Conservation (phyloP, 2,113 vertebrate genomes). For the Menidia beryllina region DNA sequence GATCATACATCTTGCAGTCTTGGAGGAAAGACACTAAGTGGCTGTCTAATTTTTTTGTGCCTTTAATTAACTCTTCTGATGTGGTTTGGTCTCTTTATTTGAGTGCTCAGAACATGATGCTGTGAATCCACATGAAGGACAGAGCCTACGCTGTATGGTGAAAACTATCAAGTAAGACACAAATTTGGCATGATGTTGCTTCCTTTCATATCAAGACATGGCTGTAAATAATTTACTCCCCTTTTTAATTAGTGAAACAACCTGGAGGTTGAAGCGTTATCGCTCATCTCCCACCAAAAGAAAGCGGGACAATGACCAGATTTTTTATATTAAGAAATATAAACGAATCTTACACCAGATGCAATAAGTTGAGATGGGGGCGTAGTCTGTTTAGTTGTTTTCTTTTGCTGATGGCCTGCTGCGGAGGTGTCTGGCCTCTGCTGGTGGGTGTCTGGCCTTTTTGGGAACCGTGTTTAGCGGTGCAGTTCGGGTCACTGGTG, state of each 20-base stretch:
- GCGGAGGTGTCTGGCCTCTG: too few species aligned
- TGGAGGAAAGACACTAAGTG: conserved; percentile 51
- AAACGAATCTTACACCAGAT: too few species aligned
- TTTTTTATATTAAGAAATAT: too few species aligned
- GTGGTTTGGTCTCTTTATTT: conserved; percentile 68
- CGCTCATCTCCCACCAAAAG: too few species aligned
- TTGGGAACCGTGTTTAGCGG: too few species aligned
- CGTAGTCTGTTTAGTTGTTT: too few species aligned
- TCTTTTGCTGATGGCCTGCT: too few species aligned
- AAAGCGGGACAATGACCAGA: too few species aligned
- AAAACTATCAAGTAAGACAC: conserved; percentile 61
- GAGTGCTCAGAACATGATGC: conserved; percentile 45
- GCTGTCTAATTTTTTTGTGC: conserved; percentile 33
- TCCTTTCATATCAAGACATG: conserved; percentile 21
- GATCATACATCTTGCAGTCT: conserved; percentile 29
- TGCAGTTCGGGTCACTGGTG: too few species aligned
- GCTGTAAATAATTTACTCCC: too few species aligned
- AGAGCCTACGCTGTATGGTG: conserved; percentile 41
- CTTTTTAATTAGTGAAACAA: conserved; percentile 26
- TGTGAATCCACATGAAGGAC: conserved; percentile 68
- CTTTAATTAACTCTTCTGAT: conserved; percentile 70
- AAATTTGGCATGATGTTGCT: conserved; percentile 44
- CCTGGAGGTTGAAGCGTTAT: background rate
- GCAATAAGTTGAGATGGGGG: too few species aligned
- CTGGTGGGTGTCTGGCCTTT: too few species aligned